phyloP scores from a whole-genome alignment of 2,797 vertebrate genomes.

The Chloroceryle amazona region DNA sequence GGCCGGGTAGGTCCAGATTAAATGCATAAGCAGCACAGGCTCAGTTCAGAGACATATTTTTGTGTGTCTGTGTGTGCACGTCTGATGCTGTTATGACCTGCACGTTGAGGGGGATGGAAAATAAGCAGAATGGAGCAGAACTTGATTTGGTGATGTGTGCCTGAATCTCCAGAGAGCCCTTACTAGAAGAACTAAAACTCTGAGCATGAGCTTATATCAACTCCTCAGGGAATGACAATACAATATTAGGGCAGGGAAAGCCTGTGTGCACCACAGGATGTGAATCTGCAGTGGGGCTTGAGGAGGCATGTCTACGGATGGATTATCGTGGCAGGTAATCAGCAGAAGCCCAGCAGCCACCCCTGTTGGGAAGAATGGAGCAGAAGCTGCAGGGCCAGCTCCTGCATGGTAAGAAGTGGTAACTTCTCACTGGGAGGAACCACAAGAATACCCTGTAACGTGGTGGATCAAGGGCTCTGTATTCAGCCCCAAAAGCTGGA shows the following conservation, averaged over 20 bases:
- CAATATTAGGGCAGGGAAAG: background rate
- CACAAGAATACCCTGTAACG: background rate
- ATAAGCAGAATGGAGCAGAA: background rate
- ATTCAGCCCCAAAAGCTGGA: background rate
- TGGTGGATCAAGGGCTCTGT: background rate
- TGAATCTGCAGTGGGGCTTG: background rate
- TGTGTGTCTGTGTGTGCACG: rapidly evolving
- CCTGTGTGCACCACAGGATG: background rate
- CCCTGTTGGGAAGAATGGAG: background rate
- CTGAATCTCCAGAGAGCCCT: background rate
- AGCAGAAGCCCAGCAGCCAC: background rate
- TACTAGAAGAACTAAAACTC: background rate
- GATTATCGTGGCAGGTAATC: background rate
- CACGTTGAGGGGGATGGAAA: background rate
- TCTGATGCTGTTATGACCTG: background rate
- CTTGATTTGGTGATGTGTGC: background rate
- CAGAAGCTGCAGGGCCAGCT: background rate
- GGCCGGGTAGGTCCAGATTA: background rate
- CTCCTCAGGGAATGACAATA: background rate
- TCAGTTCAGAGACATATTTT: background rate
- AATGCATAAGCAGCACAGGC: background rate
- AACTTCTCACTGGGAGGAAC: background rate
- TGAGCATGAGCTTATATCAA: background rate
- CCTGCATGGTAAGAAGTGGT: background rate
- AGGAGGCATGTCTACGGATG: background rate